Evolutionary conservation across 1,140 invertebrate species (phyloP), one percentile per base, ranked within the genome.

Genomic region (Penaeus chinensis): DNA sequence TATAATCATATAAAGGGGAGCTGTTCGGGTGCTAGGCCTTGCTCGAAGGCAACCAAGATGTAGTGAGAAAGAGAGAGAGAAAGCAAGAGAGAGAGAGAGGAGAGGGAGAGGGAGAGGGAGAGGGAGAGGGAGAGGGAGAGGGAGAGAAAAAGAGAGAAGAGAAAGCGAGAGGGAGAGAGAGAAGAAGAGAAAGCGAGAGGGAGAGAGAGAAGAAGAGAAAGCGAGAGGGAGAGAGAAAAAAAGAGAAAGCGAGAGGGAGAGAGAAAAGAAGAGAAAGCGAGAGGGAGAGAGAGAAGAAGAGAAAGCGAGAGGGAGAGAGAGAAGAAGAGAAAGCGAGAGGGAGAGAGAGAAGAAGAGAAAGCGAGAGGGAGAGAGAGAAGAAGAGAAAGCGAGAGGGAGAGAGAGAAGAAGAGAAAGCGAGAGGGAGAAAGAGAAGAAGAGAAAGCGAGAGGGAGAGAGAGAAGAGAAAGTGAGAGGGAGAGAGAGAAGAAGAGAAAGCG

Each of bases 131-230:
- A 42, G 37, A 3, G 37, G 4, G 37, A 42, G 37, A 5, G 37
- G 4, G 37, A 42, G 37, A 42, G 37, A 42, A 5, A 42, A 10
- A 47, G 7, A 37, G 32, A 76, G 7, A 22, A 76, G n/a, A 76
- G 66, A 66, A n/a, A 42, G 65, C 3, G 47, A 83, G 82, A 69
- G 37, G n/a, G 54, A 61, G 37, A 80, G 54, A 61, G 54, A 80
- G 37, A 42, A 10, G 8, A 10, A 42, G 37, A 42, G 4, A 42
- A 10, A 42, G 37, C 3, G 37, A 42, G 37, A 42, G 37, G 8
- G 37, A 42, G 37, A 42, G 37, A 42, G 37, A 42, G 37, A 42
- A 32, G 32, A 32, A 32, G 32, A 32, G 2, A 32, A 32, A 32
- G 32, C 32, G 32, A 32, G 32, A 32, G 32, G 32, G 37, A 42